phyloP scores from a whole-genome alignment of 1,140 invertebrate species.

The Radopholus similis region DNA sequence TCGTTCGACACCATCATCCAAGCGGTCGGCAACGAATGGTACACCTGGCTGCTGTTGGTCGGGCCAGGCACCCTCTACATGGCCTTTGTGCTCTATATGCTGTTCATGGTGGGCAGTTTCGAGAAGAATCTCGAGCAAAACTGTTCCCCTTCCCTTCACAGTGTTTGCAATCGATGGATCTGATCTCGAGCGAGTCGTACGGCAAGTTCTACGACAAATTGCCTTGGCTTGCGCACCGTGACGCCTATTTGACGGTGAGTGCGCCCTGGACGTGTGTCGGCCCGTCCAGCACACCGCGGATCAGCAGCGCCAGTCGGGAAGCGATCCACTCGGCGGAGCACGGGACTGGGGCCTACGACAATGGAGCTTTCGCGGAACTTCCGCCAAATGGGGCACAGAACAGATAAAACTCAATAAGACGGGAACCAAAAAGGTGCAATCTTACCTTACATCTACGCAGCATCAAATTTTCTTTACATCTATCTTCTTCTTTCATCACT shows the following conservation, averaged over 20 bases:
- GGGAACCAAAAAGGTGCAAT: too few relatives aligned
- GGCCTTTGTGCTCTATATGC: constrained; percentile 38
- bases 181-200: not conserved
- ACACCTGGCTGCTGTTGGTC: constrained; percentile 21
- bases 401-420: too few relatives aligned
- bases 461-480: too few relatives aligned
- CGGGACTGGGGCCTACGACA: too few relatives aligned
- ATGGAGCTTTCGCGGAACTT: too few relatives aligned
- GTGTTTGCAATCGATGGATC: constrained; percentile 32
- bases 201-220: constrained; percentile 15
- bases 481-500: too few relatives aligned
- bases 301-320: not conserved
- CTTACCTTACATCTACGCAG: too few relatives aligned
- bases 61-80: constrained; percentile 32
- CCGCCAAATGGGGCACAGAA: too few relatives aligned
- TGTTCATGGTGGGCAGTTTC: constrained; percentile 16
- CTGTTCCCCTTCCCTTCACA: not conserved
- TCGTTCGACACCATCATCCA: constrained; percentile 32
- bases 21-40: constrained; percentile 30
- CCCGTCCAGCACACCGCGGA: not conserved
- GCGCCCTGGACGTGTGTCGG: constrained; percentile 6
- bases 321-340: too few relatives aligned
- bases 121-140: not conserved
- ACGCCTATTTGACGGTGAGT: constrained; percentile 8
- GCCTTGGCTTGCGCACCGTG: constrained; percentile 8